Base-by-base conservation (phyloP, 1,140 invertebrate genomes). In the Battus philenor region DNA sequence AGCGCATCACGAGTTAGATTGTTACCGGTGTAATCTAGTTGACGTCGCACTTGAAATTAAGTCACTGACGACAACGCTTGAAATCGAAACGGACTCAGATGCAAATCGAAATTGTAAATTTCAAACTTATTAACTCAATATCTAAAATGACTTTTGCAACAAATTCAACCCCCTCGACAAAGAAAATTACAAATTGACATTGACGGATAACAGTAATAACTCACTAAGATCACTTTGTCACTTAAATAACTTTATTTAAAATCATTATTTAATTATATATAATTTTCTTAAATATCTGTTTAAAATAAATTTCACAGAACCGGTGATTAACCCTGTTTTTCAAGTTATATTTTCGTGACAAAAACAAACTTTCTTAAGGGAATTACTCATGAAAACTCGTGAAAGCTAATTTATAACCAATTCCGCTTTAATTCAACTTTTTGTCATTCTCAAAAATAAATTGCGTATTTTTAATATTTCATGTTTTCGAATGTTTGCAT, bases 131-230 rank as follows among this genome's bases (percentile, higher is more conserved):
- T 62, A 56, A 60, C 54, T 62, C 1, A 16, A 54, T 61, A 57
- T 50, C 52, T 64, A 56, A 66, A 59, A 69, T 66, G 67, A 71
- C 65, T 75, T 78, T 65, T 62, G 60, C 63, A 71, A 68, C 60
- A 71, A 70, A 76, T 67, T 72, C 74, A 70, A 60, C 58, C 56
- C 58, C 60, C 51, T 50, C 49, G 39, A 49, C 55, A 61, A 54
- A 66, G 69, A 62, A 79, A 77, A 77, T 77, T 75, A 72, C 68
- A 57, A 54, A 73, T 55, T 63, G 74, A 78, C 74, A 73, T 60
- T 76, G 74, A 83, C 69, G 72, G 66, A 82, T 78, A 68, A 76
- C 56, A 58, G 60, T 69, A 74, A 79, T 79, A 82, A 76, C 65
- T 74, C 64, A 50, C 54, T 53, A 34, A 56, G 56, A 58, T 59